Evolutionary conservation across 2,797 vertebrate species (phyloP).

Genomic region (Tragopan temminckii): DNA sequence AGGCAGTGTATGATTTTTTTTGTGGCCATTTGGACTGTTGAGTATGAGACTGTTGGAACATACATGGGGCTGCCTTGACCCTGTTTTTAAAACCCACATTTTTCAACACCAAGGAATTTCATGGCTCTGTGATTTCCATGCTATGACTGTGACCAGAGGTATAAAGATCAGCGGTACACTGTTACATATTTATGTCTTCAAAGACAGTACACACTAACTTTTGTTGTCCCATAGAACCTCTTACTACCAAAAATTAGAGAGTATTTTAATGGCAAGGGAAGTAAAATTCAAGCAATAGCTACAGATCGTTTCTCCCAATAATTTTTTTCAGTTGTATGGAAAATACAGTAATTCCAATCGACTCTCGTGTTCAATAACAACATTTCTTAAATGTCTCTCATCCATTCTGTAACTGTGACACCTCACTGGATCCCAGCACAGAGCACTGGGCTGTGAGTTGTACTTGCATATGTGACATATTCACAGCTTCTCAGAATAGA

Average conservation of each 20-base stretch:
- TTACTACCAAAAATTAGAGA: not conserved
- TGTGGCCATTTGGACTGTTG: not conserved
- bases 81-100: not conserved
- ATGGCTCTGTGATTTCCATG: not conserved
- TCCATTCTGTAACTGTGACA: not conserved
- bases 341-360: not conserved
- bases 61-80: not conserved
- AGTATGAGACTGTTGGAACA: not conserved
- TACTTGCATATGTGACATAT: not conserved
- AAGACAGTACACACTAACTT: not conserved
- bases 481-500: not conserved
- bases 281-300: not conserved
- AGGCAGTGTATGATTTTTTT: not conserved
- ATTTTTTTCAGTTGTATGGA: not conserved
- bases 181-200: accelerated
- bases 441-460: accelerated
- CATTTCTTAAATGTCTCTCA: not conserved
- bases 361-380: accelerated
- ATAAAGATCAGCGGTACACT: not conserved
- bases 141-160: too few species aligned
- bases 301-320: not conserved
- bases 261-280: not conserved
- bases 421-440: not conserved
- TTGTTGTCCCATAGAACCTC: not conserved
- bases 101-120: not conserved